Evolutionary conservation across 2,797 vertebrate genomes (phyloP).

Genomic region (Cichlasoma orientale): DNA sequence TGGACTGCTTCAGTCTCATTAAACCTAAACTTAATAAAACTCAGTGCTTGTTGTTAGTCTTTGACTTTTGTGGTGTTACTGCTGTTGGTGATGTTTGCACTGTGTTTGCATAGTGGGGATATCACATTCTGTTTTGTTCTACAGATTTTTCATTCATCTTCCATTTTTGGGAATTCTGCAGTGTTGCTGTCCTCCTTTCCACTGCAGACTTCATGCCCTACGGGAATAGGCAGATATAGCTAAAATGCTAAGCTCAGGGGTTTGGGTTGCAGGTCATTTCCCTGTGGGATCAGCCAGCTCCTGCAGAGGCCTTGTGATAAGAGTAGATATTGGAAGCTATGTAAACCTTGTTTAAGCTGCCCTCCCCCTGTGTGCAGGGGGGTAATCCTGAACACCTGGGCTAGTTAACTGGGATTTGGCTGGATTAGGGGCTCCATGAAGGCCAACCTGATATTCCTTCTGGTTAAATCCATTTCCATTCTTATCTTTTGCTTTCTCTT

Average conservation of each 20-base stretch:
- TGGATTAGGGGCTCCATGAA: constrained; percentile 68
- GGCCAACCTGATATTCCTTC: constrained; percentile 61
- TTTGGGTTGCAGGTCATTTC: constrained; percentile 73
- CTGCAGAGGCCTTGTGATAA: constrained; percentile 74
- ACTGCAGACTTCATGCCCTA: constrained; percentile 25
- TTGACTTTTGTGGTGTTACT: not conserved
- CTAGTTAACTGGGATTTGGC: constrained; percentile 74
- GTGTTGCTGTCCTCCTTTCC: constrained; percentile 29
- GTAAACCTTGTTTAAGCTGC: constrained; percentile 77
- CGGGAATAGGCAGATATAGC: constrained; percentile 47
- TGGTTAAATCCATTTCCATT: constrained; percentile 62
- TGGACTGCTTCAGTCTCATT: not conserved
- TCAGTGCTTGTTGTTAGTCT: not conserved
- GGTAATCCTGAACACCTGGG: constrained; percentile 83
- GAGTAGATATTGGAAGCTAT: constrained; percentile 76
- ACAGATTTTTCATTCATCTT: not conserved
- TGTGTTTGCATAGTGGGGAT: not conserved
- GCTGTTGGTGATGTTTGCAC: not conserved
- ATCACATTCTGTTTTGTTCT: not conserved
- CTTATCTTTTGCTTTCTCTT: constrained; percentile 40
- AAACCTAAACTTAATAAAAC: not conserved
- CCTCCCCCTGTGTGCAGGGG: constrained; percentile 62
- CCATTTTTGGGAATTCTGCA: constrained; percentile 13
- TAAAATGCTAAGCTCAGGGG: constrained; percentile 55
- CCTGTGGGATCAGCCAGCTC: constrained; percentile 68